Evolutionary conservation across 2,888 invertebrate genomes (phyloP).

Genomic region (Pandemis corylana): DNA sequence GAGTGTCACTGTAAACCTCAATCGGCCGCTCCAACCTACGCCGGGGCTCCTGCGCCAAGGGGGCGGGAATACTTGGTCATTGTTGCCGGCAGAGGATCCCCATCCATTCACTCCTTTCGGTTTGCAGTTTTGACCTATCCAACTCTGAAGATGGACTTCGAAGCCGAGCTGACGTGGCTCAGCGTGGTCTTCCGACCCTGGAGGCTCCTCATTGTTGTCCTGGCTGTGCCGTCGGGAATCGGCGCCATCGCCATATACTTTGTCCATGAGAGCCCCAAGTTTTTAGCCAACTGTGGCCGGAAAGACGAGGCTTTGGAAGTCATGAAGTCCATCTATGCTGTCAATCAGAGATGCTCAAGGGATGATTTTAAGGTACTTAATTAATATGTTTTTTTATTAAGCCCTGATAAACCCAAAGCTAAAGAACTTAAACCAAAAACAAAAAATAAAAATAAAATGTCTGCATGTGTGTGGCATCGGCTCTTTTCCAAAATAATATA

Average conservation of each 20-base stretch:
- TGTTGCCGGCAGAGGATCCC: too few species aligned
- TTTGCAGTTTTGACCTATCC: slow-evolving; percentile 87
- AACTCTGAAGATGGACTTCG: slow-evolving; percentile 84
- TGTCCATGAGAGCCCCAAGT: slow-evolving; percentile 92
- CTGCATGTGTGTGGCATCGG: too few species aligned
- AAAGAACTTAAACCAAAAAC: too few species aligned
- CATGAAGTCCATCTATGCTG: slow-evolving; percentile 66
- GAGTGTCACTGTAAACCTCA: too few species aligned
- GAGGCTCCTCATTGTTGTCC: slow-evolving; percentile 87
- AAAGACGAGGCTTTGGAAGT: slow-evolving; percentile 85
- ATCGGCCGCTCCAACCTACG: too few species aligned
- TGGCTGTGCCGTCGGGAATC: slow-evolving; percentile 73
- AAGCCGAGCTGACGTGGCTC: slow-evolving; percentile 68
- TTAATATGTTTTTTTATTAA: neutral
- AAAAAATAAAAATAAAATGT: too few species aligned
- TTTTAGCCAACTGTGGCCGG: slow-evolving; percentile 86
- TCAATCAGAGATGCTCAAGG: slow-evolving; percentile 61
- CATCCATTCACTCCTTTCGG: neutral
- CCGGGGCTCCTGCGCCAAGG: too few species aligned
- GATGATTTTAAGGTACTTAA: slow-evolving; percentile 67
- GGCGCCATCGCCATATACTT: slow-evolving; percentile 85
- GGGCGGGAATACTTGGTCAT: too few species aligned
- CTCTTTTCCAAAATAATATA: too few species aligned
- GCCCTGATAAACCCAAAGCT: too few species aligned
- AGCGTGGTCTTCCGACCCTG: slow-evolving; percentile 88